phyloP scores from a whole-genome alignment of 2,888 invertebrate species.

The Panorpa germanica region DNA sequence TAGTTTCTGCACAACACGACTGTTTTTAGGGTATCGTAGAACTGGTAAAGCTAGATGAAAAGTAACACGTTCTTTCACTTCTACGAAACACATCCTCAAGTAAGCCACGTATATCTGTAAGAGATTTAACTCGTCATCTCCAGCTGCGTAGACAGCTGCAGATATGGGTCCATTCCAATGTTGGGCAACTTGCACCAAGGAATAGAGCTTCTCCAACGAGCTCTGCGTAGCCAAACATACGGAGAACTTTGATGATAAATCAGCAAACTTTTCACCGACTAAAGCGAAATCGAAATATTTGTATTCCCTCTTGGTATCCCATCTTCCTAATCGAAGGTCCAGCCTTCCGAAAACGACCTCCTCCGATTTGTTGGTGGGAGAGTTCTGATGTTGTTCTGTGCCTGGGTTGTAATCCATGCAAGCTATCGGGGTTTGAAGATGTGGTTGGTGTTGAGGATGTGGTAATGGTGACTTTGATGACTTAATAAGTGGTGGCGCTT shows the following conservation, averaged over 20 bases:
- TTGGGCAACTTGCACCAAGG: slow-evolving; percentile 56
- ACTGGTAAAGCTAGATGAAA: slow-evolving; percentile 58
- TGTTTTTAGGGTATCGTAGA: slow-evolving; percentile 26
- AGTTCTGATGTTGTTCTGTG: slow-evolving; percentile 17
- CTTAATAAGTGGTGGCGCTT: slow-evolving; percentile 12
- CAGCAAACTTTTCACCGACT: slow-evolving; percentile 43
- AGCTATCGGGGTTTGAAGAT: slow-evolving; percentile 18
- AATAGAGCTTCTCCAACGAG: slow-evolving; percentile 63
- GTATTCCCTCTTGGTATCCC: slow-evolving; percentile 51
- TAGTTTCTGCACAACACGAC: slow-evolving; percentile 17
- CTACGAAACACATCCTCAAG: slow-evolving; percentile 52
- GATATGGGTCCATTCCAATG: slow-evolving; percentile 80
- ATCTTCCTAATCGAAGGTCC: slow-evolving; percentile 48
- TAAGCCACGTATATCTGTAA: slow-evolving; percentile 56
- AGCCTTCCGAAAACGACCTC: slow-evolving; percentile 33
- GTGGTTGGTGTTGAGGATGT: slow-evolving; percentile 15
- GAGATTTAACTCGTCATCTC: slow-evolving; percentile 54
- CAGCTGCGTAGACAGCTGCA: slow-evolving; percentile 59
- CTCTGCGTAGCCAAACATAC: slow-evolving; percentile 73
- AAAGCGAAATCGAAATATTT: slow-evolving; percentile 54
- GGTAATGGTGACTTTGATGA: slow-evolving; percentile 12
- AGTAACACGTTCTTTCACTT: slow-evolving; percentile 50
- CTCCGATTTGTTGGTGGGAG: slow-evolving; percentile 20
- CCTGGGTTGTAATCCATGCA: slow-evolving; percentile 12
- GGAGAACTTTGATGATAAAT: slow-evolving; percentile 32